Conservation (phyloP, 2,888 invertebrate species). For the Hirtodrosophila cameraria region DNA sequence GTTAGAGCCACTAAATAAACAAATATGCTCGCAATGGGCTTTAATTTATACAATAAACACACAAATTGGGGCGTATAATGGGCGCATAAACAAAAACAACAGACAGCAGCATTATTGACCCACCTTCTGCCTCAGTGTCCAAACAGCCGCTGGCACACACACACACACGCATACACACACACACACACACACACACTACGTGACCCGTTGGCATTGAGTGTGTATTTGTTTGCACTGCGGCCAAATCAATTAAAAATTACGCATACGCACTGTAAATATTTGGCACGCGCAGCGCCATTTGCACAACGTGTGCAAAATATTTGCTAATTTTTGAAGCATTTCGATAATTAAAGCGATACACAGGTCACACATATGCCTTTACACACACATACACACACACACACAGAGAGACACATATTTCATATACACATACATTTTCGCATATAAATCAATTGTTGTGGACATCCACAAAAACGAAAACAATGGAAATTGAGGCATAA, state of each 20-base stretch:
- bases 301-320: slow-evolving; percentile 55
- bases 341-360: slow-evolving; percentile 47
- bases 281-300: slow-evolving; percentile 56
- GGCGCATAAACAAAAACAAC: slow-evolving; percentile 8
- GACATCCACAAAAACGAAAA: slow-evolving; percentile 6
- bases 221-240: slow-evolving; percentile 62
- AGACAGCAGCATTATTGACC: slow-evolving; percentile 42
- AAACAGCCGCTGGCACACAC: slow-evolving; percentile 10
- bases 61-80: slow-evolving; percentile 42
- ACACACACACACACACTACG: slow-evolving; percentile 11
- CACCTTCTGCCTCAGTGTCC: neutral
- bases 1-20: slow-evolving; percentile 51
- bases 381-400: neutral
- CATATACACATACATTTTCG: neutral
- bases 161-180: neutral
- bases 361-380: neutral
- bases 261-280: slow-evolving; percentile 77
- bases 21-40: slow-evolving; percentile 61
- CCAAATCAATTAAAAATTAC: slow-evolving; percentile 80
- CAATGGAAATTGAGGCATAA: slow-evolving; percentile 36
- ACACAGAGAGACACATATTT: neutral
- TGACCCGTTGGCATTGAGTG: slow-evolving; percentile 38
- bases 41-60: slow-evolving; percentile 65
- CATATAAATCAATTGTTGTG: slow-evolving; percentile 26
- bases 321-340: slow-evolving; percentile 59